Conservation (phyloP, 2,113 vertebrate genomes). For the Glaucidium brasilianum region DNA sequence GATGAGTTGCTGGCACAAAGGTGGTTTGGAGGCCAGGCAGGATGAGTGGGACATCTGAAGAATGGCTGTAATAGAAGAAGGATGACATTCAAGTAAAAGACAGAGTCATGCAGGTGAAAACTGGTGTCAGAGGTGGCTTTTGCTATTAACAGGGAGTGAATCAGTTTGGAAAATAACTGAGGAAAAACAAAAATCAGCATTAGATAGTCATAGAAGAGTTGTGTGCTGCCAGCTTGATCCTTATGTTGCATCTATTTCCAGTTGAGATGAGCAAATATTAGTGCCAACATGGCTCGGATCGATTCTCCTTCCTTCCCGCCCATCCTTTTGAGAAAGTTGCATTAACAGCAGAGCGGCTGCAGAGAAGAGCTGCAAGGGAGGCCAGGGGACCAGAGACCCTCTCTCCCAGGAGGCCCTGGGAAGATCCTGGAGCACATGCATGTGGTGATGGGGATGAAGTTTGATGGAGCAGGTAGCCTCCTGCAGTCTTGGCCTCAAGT, state of each 20-base stretch:
- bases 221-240: neutral
- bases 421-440: neutral
- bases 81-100: constrained; percentile 48
- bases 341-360: neutral
- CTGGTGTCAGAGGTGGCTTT: neutral
- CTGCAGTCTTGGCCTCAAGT: neutral
- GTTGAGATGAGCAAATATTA: neutral
- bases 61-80: neutral
- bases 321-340: neutral
- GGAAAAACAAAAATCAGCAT: neutral
- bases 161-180: neutral
- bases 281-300: neutral
- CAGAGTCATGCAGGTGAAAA: constrained; percentile 9
- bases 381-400: accelerated
- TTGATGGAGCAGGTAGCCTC: neutral
- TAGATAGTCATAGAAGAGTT: neutral
- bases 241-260: neutral
- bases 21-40: neutral
- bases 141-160: constrained; percentile 13
- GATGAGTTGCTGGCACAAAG: neutral
- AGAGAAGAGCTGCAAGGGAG: neutral
- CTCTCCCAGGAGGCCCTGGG: neutral
- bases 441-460: neutral
- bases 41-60: neutral
- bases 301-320: neutral